Conservation (phyloP, 2,797 vertebrate genomes). For the Hippocampus kuda region DNA sequence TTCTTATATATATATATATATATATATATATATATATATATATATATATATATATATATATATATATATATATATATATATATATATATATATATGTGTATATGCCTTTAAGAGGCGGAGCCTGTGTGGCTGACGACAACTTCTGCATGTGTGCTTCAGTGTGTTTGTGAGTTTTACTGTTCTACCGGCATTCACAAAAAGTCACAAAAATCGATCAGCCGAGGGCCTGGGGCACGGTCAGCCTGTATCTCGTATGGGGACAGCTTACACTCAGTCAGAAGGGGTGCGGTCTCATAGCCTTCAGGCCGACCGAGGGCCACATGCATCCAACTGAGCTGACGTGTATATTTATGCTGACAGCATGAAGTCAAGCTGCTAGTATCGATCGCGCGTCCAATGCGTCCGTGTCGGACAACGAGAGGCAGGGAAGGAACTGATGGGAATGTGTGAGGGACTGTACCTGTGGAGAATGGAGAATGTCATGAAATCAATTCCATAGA, state of each 20-base stretch:
- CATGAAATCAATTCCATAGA: background rate
- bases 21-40: no score
- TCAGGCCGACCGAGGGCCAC: background rate
- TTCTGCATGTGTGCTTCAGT: no score
- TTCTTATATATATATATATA: no score
- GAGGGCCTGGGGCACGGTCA: constrained; percentile 11
- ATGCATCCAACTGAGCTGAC: background rate
- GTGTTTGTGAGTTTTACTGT: no score
- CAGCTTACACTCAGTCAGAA: background rate
- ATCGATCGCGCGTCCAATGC: background rate
- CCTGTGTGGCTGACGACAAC: no score
- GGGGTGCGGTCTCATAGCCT: background rate
- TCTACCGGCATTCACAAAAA: no score
- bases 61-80: no score
- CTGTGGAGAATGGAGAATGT: background rate
- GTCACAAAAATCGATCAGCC: constrained; percentile 66
- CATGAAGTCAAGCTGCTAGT: constrained; percentile 1
- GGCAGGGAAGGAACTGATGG: background rate
- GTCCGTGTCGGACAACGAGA: background rate
- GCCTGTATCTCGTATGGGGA: background rate
- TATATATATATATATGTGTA: no score
- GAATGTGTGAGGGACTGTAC: background rate
- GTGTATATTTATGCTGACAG: constrained; percentile 2
- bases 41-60: no score
- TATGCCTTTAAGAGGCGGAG: no score